These are phyloP conservation scores for Taphrorychus bicolor DNA, from an alignment of 2,888 invertebrate species.

Conservation along the genomic window DNA sequence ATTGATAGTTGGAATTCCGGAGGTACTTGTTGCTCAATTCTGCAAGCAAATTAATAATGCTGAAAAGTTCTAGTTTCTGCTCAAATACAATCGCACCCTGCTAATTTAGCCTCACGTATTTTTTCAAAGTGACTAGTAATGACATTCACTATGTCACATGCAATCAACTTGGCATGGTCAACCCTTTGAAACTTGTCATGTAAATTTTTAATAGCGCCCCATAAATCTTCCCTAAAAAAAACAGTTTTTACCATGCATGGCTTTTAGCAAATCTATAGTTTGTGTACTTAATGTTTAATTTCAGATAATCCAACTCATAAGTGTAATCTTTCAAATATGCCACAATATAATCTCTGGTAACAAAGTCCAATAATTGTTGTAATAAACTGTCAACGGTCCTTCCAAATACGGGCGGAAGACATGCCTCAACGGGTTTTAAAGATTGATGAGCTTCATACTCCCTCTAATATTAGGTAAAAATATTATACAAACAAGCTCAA, in stretches of 20 bases:
- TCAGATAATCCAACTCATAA: constrained; percentile 61
- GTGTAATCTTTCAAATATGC: constrained; percentile 73
- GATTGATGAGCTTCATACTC: constrained; percentile 50
- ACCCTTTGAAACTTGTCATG: constrained; percentile 76
- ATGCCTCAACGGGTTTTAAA: constrained; percentile 52
- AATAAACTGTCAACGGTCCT: constrained; percentile 84
- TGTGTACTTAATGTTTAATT: constrained; percentile 62
- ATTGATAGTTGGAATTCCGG: constrained; percentile 78
- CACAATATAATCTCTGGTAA: constrained; percentile 79
- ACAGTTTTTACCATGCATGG: neutral
- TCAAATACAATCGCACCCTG: constrained; percentile 67
- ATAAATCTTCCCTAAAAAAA: constrained; percentile 75
- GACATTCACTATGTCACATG: constrained; percentile 81
- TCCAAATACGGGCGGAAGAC: constrained; percentile 81
- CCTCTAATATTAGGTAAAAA: constrained; percentile 47
- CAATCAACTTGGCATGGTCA: constrained; percentile 83
- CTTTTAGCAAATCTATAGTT: neutral
- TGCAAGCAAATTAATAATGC: constrained; percentile 52
- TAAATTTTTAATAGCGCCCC: constrained; percentile 80
- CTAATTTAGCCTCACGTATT: constrained; percentile 77
- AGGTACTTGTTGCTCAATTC: constrained; percentile 67
- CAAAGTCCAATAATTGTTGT: constrained; percentile 81
- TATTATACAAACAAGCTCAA: neutral
- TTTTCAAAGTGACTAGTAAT: constrained; percentile 87
- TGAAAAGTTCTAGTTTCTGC: neutral